Conservation (phyloP, 1,140 invertebrate species). For the Drosophila sulfurigaster region DNA sequence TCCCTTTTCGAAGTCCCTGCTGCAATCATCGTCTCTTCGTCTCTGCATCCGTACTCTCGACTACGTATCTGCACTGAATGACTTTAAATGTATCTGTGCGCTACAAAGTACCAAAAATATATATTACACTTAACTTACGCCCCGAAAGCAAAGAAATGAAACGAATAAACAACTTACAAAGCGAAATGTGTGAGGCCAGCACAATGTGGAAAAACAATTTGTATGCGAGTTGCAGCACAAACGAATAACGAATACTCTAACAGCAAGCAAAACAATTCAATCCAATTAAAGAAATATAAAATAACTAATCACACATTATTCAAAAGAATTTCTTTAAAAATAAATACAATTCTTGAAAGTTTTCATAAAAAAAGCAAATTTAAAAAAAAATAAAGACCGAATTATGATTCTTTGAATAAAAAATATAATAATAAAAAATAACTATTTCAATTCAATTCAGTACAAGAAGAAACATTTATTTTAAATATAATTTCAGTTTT, state of each 20-base stretch:
- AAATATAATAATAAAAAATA: too few species aligned
- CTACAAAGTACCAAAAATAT: slow-evolving; percentile 68
- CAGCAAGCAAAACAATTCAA: not conserved
- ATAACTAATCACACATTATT: not conserved
- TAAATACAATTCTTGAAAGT: too few species aligned
- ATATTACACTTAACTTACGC: slow-evolving; percentile 61
- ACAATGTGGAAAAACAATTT: slow-evolving; percentile 13
- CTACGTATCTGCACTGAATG: slow-evolving; percentile 71
- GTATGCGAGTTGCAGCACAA: not conserved
- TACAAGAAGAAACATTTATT: too few species aligned
- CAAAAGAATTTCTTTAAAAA: too few species aligned
- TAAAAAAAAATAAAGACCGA: too few species aligned
- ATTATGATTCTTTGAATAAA: too few species aligned
- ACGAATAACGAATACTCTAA: slow-evolving; percentile 15
- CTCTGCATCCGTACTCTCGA: not conserved
- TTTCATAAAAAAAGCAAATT: too few species aligned
- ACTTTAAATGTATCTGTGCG: slow-evolving; percentile 78
- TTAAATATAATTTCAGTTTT: too few species aligned
- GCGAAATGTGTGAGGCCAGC: slow-evolving; percentile 22
- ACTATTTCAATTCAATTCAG: too few species aligned
- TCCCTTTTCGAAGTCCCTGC: slow-evolving; percentile 19
- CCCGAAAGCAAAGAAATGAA: slow-evolving; percentile 30
- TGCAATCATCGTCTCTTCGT: slow-evolving; percentile 23
- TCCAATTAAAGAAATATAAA: not conserved
- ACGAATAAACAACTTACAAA: slow-evolving; percentile 25